These are phyloP conservation scores for Deroplatys truncata DNA, from an alignment of 2,888 invertebrate genomes.

Conservation along the genomic window DNA sequence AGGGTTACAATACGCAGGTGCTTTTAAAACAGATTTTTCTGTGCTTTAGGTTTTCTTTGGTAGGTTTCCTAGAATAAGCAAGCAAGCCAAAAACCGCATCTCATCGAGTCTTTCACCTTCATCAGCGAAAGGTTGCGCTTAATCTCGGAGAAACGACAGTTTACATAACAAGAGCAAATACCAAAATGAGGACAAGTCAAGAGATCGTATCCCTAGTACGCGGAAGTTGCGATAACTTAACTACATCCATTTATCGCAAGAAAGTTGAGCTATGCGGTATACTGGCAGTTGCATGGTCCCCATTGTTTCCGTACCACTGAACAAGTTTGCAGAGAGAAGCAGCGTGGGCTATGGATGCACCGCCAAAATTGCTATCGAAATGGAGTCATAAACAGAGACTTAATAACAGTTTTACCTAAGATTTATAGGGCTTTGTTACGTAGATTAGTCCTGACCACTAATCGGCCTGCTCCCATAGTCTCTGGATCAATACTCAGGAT, in stretches of 20 bases:
- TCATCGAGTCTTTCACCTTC: too few relatives aligned
- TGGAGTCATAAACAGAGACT: neutral
- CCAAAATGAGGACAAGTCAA: neutral
- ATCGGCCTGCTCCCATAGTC: neutral
- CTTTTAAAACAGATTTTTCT: too few relatives aligned
- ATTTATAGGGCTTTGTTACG: neutral
- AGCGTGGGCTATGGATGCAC: neutral
- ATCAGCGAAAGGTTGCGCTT: too few relatives aligned
- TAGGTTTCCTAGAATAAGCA: too few relatives aligned
- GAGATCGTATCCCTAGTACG: neutral
- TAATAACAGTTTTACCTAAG: neutral
- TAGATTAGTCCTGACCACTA: neutral
- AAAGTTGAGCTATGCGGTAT: neutral
- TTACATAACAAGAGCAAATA: too few relatives aligned
- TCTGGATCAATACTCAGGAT: neutral
- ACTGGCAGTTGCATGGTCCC: neutral
- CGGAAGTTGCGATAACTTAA: neutral
- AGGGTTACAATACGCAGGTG: too few relatives aligned
- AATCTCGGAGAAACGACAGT: too few relatives aligned
- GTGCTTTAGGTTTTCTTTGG: too few relatives aligned
- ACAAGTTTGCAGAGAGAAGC: neutral
- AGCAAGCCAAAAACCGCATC: too few relatives aligned
- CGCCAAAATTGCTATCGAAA: neutral
- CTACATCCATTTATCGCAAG: neutral
- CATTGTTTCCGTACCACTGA: neutral